A percentile compares a stretch with the other conserved stretches of the same genome.
These are phyloP conservation scores for Aldabrachelys gigantea DNA, from an alignment of 2,113 vertebrate species.

Conservation along the genomic window DNA sequence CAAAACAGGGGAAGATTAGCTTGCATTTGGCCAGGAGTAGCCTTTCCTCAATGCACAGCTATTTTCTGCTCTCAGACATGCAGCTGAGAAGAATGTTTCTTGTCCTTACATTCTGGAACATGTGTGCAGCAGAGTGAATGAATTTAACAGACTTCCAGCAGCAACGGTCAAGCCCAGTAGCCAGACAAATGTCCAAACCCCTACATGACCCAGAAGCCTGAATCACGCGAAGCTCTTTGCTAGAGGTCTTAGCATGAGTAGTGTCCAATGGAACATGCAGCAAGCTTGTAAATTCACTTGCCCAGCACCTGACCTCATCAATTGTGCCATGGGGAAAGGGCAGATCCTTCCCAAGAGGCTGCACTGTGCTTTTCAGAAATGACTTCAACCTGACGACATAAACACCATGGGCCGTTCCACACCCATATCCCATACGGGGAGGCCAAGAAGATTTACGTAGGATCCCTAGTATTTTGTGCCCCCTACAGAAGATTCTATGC, in stretches of 20 bases:
- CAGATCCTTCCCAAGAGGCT: neutral
- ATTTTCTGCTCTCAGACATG: neutral
- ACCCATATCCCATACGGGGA: neutral
- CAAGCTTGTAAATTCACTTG: neutral
- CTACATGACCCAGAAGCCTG: neutral
- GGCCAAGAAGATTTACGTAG: neutral
- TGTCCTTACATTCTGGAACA: accelerated
- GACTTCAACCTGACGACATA: neutral
- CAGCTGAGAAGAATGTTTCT: neutral
- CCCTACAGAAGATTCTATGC: neutral
- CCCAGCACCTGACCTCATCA: too few species aligned
- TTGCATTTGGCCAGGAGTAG: neutral
- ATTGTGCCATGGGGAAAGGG: neutral
- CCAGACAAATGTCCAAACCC: accelerated
- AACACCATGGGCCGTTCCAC: neutral
- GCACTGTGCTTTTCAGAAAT: neutral
- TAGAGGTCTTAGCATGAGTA: neutral
- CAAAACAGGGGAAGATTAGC: conserved; percentile 9
- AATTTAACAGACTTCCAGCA: neutral
- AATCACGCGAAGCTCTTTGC: neutral
- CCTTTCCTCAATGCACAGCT: neutral
- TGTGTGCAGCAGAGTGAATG: neutral
- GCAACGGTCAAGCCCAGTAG: accelerated
- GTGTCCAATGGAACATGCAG: neutral
- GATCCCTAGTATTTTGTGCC: neutral